Percentiles rank a stretch among this genome's conserved stretches.
These are phyloP conservation scores for Oncorhynchus mykiss DNA, from an alignment of 2,113 vertebrate species.

Conservation along the genomic window DNA sequence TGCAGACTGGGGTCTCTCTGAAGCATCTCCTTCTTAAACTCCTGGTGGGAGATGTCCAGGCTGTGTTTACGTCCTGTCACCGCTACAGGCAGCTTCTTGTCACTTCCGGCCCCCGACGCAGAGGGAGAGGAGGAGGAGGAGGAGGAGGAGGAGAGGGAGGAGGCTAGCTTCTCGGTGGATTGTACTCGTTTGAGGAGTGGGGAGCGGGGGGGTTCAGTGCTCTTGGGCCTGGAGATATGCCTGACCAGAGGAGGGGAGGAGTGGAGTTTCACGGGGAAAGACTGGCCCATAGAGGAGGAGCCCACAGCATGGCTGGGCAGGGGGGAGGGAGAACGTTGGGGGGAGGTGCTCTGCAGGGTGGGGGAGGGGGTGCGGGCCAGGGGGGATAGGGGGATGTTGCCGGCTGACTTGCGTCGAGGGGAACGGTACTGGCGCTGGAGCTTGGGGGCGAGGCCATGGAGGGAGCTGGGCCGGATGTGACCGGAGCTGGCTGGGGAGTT, in stretches of 20 bases:
- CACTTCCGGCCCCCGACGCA: slow-evolving; percentile 72
- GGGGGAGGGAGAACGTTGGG: slow-evolving; percentile 91
- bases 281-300: slow-evolving; percentile 61
- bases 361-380: slow-evolving; percentile 94
- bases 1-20: slow-evolving; percentile 85
- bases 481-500: slow-evolving; percentile 94
- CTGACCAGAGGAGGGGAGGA: slow-evolving; percentile 88
- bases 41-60: slow-evolving; percentile 86
- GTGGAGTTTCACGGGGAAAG: slow-evolving; percentile 90
- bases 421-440: slow-evolving; percentile 96
- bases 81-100: slow-evolving; percentile 80
- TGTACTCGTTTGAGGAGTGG: slow-evolving; percentile 96
- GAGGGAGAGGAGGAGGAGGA: slow-evolving; percentile 78
- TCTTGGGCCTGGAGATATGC: slow-evolving; percentile 92
- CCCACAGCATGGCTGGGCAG: slow-evolving; percentile 78
- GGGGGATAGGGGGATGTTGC: slow-evolving; percentile 94
- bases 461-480: slow-evolving; percentile 94
- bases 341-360: slow-evolving; percentile 88
- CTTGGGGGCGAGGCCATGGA: slow-evolving; percentile 93
- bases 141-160: slow-evolving; percentile 83
- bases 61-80: slow-evolving; percentile 81
- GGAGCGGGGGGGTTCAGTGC: slow-evolving; percentile 88
- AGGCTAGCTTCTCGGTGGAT: slow-evolving; percentile 88
- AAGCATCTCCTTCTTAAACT: slow-evolving; percentile 93
- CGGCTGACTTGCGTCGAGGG: slow-evolving; percentile 91